Evolutionary conservation across 1,140 invertebrate genomes (phyloP), one percentile per base, ranked within the genome.

Genomic region (Nebria ingens): DNA sequence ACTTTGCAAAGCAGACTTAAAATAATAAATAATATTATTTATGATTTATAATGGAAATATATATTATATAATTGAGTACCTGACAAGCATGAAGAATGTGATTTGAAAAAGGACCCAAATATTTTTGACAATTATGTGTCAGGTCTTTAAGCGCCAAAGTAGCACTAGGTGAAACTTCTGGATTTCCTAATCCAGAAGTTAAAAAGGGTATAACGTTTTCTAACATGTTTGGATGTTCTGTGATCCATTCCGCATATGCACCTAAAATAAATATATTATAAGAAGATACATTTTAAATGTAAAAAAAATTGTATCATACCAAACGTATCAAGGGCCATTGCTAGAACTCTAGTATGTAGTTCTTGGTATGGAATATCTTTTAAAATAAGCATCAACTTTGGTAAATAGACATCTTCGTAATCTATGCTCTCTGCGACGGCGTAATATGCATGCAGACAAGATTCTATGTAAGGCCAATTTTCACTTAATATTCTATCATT

Each of bases 91-190:
- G 68, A 1, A 90, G 72, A 49, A 91, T 80, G 55, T 84, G 79
- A 52, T 79, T 79, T 0, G 86, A 85, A 60, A 84, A 86, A 0
- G 86, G 85, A 42, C 78, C 74, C 19, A 95, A 73, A 64, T 83
- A 78, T 2, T 78, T 66, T 56, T 80, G 78, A 66, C 90, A 93
- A 65, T 92, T 89, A 17, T 83, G 73, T 1, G 86, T 84, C 19
- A 95, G 79, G 61, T 93, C 91, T 65, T 91, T 91, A 0, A 95
- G 73, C 2, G 92, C 90, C 69, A 93, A 81, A 11, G 91, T 93
- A 0, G 91, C 89, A 53, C 82, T 77, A 1, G 81, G 78, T 1
- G 86, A 78, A n/a, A 88, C 80, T 15, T 86, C 78, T 0, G 79
- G 70, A 60, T 83, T 83, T 1, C 73, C 71, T 20, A 92, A 69